phyloP scores from a whole-genome alignment of 2,888 invertebrate species.

The Euplexia lucipara region DNA sequence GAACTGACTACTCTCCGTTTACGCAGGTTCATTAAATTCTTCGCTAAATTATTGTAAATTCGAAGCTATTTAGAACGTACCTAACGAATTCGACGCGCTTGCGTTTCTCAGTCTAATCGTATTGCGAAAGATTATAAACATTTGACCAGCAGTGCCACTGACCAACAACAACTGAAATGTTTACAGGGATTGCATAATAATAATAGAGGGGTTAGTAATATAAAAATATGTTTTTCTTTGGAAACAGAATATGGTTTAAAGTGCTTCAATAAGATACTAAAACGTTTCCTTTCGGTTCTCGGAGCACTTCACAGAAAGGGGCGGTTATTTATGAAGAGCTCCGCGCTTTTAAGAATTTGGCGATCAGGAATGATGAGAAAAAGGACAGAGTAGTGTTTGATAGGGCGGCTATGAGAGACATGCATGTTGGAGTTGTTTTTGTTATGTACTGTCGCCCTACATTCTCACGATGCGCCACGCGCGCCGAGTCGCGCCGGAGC shows the following conservation, averaged over 20 bases:
- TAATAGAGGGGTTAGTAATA: background rate
- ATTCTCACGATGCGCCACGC: constrained; percentile 71
- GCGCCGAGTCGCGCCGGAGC: constrained; percentile 59
- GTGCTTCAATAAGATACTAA: background rate
- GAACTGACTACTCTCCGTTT: constrained; percentile 25
- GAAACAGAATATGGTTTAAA: background rate
- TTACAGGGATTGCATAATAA: background rate
- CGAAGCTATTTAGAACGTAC: constrained; percentile 11
- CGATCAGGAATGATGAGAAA: constrained; percentile 29
- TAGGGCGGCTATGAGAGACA: constrained; percentile 39
- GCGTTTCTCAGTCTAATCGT: background rate
- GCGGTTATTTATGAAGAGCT: constrained; percentile 4
- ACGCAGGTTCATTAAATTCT: constrained; percentile 34
- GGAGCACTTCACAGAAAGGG: background rate
- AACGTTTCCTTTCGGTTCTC: background rate
- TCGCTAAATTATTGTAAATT: constrained; percentile 8
- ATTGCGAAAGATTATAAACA: background rate
- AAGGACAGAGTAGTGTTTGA: constrained; percentile 34
- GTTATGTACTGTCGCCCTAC: constrained; percentile 79
- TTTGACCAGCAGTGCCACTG: constrained; percentile 1
- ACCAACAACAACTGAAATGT: background rate
- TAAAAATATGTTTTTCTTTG: background rate
- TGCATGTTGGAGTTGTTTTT: constrained; percentile 67
- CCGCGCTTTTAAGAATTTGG: constrained; percentile 40
- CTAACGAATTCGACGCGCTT: background rate